Evolutionary conservation across 2,888 invertebrate genomes (phyloP), one percentile per base, ranked within the genome.

Genomic region (Hesperia comma): DNA sequence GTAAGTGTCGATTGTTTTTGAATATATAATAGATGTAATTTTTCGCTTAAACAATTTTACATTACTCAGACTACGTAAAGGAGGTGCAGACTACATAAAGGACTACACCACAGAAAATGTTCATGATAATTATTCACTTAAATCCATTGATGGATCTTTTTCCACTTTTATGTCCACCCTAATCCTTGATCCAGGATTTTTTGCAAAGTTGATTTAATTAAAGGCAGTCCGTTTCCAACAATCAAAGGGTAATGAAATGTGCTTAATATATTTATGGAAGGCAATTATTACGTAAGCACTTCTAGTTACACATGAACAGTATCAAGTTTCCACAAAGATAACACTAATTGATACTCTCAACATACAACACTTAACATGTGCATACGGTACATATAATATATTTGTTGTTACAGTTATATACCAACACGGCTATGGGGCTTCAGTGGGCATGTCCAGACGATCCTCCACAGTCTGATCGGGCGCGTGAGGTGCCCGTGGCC

Each of bases 361-460:
- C 37, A 37, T 37, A 37, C 12, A 37, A 37, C 12, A 37, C 37
- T 17, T n/a, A 21, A 12, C 21, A 51, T 12, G 15, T 53, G 26
- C n/a, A 26, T 53, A 62, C 33, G 12, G 37, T 37, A 37, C 10
- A 3, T 12, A 37, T 26, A 26, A 5, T 4, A 26, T 26, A 37
- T 66, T 49, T 64, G n/a, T 77, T 72, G 71, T 94, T 94, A 53
- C 91, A 98, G 98, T 68, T 98, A 98, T 87, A 93, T 96, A 75
- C 98, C 98, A 60, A 97, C 98, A 60, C 93, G 97, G 74, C 86
- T 98, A 75, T 99, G 98, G 98, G 99, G 99, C 68, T 98, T 97
- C 87, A 98, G 98, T 86, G 98, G 98, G 12, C 98, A 99, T 86
- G 95, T 98, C 19, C 98, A 99, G 87, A 98, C 98, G 1, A 96